Conservation (phyloP, 2,888 invertebrate genomes). For the Mermis nigrescens region DNA sequence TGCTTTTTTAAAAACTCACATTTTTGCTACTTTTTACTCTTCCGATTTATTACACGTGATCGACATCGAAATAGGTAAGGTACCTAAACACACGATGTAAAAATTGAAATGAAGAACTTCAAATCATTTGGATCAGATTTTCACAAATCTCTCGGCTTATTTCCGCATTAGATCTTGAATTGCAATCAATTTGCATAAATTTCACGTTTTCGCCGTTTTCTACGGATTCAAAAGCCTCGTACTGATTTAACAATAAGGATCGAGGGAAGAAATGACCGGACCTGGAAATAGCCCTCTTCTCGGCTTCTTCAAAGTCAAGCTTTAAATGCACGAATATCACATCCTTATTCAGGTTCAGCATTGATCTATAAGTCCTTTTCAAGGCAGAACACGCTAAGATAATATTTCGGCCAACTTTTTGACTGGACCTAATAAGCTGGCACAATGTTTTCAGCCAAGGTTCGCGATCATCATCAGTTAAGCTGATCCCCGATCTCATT, state of each 20-base stretch:
- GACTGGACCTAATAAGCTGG: constrained; percentile 14
- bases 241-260: not conserved
- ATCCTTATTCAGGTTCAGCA: not conserved
- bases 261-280: not conserved
- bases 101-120: too few relatives aligned
- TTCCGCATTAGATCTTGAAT: too few relatives aligned
- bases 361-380: constrained; percentile 24
- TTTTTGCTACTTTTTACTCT: too few relatives aligned
- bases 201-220: not conserved
- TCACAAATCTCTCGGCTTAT: too few relatives aligned
- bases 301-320: not conserved
- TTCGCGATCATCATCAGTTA: constrained; percentile 31
- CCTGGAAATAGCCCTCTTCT: not conserved
- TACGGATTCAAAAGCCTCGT: not conserved
- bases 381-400: constrained; percentile 32
- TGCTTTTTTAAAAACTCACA: too few relatives aligned
- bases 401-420: constrained; percentile 11
- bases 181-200: not conserved
- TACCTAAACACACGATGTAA: too few relatives aligned
- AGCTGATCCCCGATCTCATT: constrained; percentile 26
- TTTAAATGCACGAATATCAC: not conserved
- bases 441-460: constrained; percentile 27
- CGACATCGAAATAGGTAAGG: too few relatives aligned
- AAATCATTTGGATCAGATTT: too few relatives aligned
- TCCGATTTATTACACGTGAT: too few relatives aligned